These are phyloP conservation scores for Stenoptilia bipunctidactyla DNA, from an alignment of 2,888 invertebrate genomes.

Conservation along the genomic window DNA sequence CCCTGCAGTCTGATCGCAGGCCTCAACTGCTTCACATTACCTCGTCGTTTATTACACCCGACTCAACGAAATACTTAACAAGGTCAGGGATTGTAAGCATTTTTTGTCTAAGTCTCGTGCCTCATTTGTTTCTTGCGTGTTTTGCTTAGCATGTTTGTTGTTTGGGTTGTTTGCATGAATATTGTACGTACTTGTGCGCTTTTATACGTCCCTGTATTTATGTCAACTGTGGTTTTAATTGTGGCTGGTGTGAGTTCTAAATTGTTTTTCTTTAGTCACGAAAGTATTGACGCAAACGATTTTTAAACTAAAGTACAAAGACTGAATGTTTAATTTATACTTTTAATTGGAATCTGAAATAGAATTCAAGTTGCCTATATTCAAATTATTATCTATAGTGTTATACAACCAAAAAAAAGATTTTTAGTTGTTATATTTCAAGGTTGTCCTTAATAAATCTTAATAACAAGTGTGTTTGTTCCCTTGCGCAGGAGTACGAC, in stretches of 20 bases:
- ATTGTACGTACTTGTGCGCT: neutral
- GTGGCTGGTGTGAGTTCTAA: too few species aligned
- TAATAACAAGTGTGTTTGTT: conserved; percentile 8
- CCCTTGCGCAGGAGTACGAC: conserved; percentile 79
- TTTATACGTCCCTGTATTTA: neutral
- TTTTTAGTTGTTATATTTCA: too few species aligned
- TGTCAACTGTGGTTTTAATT: too few species aligned
- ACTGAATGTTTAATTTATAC: too few species aligned
- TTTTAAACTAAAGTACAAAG: too few species aligned
- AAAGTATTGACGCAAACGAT: neutral
- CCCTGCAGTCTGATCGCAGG: conserved; percentile 43
- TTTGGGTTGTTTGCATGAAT: neutral
- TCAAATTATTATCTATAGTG: too few species aligned
- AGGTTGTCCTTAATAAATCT: too few species aligned
- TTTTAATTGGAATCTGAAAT: too few species aligned
- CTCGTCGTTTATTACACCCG: conserved; percentile 12
- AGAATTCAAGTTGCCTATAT: too few species aligned
- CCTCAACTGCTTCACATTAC: conserved; percentile 37
- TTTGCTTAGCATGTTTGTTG: conserved; percentile 29
- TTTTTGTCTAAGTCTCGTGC: neutral
- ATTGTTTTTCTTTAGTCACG: neutral
- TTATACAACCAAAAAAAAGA: too few species aligned
- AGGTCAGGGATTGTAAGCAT: conserved; percentile 3
- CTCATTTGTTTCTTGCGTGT: conserved; percentile 24
- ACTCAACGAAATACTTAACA: neutral